Evolutionary conservation across 2,888 invertebrate genomes (phyloP).

Genomic region (Heteromurus nitidus): DNA sequence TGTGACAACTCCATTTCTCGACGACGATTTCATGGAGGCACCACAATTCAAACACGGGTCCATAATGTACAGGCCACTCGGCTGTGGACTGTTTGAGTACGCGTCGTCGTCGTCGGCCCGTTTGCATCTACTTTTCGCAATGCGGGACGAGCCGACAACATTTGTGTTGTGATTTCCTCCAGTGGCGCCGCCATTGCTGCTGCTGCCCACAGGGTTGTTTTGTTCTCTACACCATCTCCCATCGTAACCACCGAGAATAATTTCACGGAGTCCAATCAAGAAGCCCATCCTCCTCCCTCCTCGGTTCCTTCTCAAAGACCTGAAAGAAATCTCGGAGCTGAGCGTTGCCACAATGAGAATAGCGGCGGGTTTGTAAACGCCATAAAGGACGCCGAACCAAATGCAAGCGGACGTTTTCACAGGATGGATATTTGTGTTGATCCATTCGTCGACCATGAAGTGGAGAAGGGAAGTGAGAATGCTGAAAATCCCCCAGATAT

Average conservation of each 20-base stretch:
- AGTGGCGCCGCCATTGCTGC: background rate
- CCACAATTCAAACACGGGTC: background rate
- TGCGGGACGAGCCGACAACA: background rate
- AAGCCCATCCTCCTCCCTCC: background rate
- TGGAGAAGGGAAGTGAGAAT: conserved; percentile 66
- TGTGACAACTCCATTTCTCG: too few relatives aligned
- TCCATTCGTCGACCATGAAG: conserved; percentile 69
- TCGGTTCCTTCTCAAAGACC: too few relatives aligned
- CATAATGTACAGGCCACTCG: too few relatives aligned
- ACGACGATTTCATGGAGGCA: background rate
- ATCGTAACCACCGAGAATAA: too few relatives aligned
- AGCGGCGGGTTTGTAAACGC: conserved; percentile 63
- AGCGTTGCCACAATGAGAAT: conserved; percentile 58
- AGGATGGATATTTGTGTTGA: conserved; percentile 57
- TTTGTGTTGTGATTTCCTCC: background rate
- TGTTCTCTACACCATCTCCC: too few relatives aligned
- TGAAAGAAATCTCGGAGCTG: conserved; percentile 60
- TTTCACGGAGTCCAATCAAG: conserved; percentile 1
- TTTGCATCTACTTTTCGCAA: too few relatives aligned
- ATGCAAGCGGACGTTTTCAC: conserved; percentile 46
- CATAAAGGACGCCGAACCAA: conserved; percentile 63
- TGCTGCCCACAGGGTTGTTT: too few relatives aligned
- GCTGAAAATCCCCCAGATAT: conserved; percentile 67
- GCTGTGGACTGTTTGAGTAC: too few relatives aligned
- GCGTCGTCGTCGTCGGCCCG: too few relatives aligned